Conservation (phyloP, 2,113 vertebrate species). For the Synodontis membranacea region DNA sequence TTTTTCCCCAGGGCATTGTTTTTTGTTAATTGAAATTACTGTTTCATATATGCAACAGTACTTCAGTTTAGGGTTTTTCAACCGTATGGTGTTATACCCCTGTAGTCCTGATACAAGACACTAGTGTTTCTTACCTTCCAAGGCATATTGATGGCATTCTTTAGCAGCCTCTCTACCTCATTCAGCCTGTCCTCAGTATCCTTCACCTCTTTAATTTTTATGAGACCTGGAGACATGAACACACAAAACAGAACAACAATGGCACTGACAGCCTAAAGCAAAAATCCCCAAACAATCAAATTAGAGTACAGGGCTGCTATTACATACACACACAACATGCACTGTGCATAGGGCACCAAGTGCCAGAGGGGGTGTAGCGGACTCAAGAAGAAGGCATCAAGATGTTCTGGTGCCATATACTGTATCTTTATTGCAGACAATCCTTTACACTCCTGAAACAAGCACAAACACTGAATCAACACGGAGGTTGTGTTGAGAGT, state of each 20-base stretch:
- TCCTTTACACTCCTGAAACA: no score
- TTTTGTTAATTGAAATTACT: not conserved
- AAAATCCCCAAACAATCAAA: not conserved
- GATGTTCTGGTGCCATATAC: no score
- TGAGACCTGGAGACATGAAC: slow-evolving; percentile 76
- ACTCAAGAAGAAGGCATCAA: no score
- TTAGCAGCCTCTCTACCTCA: slow-evolving; percentile 91
- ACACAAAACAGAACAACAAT: slow-evolving; percentile 5
- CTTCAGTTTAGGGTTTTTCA: not conserved
- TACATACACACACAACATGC: no score
- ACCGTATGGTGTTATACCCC: not conserved
- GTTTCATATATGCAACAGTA: not conserved
- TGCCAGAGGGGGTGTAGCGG: no score
- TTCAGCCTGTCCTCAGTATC: slow-evolving; percentile 94
- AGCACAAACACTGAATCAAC: no score
- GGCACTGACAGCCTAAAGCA: not conserved
- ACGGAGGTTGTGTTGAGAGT: no score
- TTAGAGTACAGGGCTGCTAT: no score
- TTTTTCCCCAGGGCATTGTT: not conserved
- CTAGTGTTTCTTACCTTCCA: slow-evolving; percentile 79
- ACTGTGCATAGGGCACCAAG: no score
- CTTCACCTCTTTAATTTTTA: slow-evolving; percentile 90
- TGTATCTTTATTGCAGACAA: no score
- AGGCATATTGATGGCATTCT: slow-evolving; percentile 89
- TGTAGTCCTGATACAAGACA: not conserved